Conservation (phyloP, 2,113 vertebrate species). For the Aramus guarauna region DNA sequence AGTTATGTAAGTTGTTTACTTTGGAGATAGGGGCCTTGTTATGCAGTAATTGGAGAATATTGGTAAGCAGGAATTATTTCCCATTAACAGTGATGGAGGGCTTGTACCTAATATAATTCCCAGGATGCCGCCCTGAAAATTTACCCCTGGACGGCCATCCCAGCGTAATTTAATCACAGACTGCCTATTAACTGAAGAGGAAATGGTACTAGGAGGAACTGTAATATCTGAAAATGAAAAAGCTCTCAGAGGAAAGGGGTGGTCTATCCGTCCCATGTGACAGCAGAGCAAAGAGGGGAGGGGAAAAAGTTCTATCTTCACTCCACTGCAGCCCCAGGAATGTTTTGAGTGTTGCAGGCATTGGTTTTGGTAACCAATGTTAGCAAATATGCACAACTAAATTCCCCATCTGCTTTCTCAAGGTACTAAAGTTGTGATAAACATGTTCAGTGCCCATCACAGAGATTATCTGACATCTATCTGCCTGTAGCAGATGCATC, state of each 20-base stretch:
- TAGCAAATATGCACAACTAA: background rate
- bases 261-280: background rate
- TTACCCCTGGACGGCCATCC: background rate
- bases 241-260: background rate
- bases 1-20: background rate
- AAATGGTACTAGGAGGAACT: background rate
- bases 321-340: background rate
- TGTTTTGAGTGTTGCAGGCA: background rate
- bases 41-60: background rate
- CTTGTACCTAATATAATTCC: background rate
- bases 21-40: background rate
- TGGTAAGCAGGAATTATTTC: background rate
- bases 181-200: background rate
- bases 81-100: background rate
- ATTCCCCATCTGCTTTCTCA: background rate
- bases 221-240: background rate
- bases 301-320: background rate
- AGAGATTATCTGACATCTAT: background rate
- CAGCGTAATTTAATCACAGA: background rate
- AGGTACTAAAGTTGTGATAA: background rate
- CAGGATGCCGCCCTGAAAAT: background rate
- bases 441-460: accelerated
- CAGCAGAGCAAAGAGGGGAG: background rate
- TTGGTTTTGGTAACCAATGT: background rate
- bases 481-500: background rate